phyloP scores from a whole-genome alignment of 1,140 invertebrate species.

The Octopus sinensis region DNA sequence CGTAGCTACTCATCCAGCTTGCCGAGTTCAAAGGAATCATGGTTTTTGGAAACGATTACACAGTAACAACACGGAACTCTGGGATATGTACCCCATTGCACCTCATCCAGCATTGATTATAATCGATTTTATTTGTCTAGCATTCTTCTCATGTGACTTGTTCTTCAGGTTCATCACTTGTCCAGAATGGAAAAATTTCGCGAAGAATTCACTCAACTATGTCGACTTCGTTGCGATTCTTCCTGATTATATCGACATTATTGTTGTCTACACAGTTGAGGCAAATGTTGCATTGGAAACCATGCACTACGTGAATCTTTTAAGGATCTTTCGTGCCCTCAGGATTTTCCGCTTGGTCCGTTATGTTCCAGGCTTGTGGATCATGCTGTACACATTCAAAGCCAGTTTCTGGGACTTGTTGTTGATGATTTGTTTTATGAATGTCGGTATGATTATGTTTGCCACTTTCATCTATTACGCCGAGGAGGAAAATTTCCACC shows the following conservation, averaged over 20 bases:
- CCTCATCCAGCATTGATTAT: too few species aligned
- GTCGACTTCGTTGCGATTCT: constrained; percentile 58
- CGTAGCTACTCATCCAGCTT: too few species aligned
- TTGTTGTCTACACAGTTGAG: constrained; percentile 20
- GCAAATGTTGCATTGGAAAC: neutral
- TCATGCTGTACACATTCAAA: constrained; percentile 93
- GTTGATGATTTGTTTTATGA: constrained; percentile 94
- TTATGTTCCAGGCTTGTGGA: constrained; percentile 95
- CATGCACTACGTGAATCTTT: neutral
- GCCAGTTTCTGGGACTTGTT: constrained; percentile 98
- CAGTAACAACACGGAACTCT: too few species aligned
- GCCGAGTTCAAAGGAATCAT: too few species aligned
- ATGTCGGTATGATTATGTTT: constrained; percentile 98
- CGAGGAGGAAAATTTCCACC: constrained; percentile 31
- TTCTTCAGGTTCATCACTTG: too few species aligned
- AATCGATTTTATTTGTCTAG: too few species aligned
- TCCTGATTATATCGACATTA: constrained; percentile 49
- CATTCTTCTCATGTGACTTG: too few species aligned
- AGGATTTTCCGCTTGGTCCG: constrained; percentile 47
- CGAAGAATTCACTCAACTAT: constrained; percentile 56
- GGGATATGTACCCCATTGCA: too few species aligned
- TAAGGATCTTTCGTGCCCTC: constrained; percentile 41
- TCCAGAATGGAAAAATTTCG: too few species aligned
- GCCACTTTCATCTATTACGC: constrained; percentile 75
- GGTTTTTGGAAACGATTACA: too few species aligned